Evolutionary conservation across 2,113 vertebrate genomes (phyloP).

Genomic region (Catagonus wagneri): DNA sequence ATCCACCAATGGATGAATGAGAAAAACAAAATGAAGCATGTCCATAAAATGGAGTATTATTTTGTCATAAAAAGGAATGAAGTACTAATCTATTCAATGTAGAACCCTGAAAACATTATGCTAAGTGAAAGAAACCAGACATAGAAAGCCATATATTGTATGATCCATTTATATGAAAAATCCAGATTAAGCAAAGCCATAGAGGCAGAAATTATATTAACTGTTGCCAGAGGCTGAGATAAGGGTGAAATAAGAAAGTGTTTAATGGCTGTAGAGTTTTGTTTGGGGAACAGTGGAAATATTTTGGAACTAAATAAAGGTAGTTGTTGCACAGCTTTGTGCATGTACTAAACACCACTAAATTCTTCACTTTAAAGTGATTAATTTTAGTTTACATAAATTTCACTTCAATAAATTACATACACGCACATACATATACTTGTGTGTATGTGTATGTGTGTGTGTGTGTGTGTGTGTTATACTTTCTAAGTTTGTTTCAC

Average conservation of each 20-base stretch:
- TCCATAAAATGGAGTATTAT: background rate
- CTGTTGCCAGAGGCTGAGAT: background rate
- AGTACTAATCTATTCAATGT: background rate
- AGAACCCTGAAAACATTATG: slow-evolving; percentile 1
- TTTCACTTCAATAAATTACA: background rate
- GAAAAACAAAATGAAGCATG: background rate
- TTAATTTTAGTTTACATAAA: background rate
- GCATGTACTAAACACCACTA: background rate
- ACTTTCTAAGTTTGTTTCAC: slow-evolving; percentile 7
- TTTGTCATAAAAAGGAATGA: background rate
- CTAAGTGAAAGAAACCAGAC: slow-evolving; percentile 3
- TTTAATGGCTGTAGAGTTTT: background rate
- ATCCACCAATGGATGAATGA: background rate
- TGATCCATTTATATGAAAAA: slow-evolving; percentile 30
- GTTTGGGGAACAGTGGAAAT: background rate
- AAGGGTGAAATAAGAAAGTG: background rate
- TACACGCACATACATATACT: background rate
- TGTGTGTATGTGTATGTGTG: too few relatives aligned
- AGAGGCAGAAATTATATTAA: background rate
- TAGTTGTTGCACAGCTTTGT: background rate
- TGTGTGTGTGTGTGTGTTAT: background rate
- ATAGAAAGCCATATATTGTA: background rate
- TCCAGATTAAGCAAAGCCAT: background rate
- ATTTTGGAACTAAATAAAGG: background rate
- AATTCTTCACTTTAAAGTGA: background rate